phyloP scores from a whole-genome alignment of 2,888 invertebrate genomes.

The Apodemia zela region DNA sequence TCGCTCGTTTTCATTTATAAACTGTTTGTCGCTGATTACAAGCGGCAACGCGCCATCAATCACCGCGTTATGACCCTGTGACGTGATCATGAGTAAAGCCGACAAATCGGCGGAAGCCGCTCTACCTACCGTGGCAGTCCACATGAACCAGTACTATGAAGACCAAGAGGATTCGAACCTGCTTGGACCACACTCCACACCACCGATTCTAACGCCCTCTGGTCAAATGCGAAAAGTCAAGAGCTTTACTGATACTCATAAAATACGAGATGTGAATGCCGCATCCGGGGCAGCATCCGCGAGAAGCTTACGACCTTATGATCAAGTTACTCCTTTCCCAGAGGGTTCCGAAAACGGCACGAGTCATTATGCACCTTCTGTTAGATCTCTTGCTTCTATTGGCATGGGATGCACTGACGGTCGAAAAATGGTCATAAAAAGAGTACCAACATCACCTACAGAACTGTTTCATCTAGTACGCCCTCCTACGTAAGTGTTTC shows the following conservation, averaged over 20 bases:
- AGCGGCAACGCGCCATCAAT: slow-evolving; percentile 68
- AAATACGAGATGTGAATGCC: slow-evolving; percentile 64
- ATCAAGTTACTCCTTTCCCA: slow-evolving; percentile 67
- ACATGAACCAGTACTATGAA: slow-evolving; percentile 64
- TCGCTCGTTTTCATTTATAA: slow-evolving; percentile 89
- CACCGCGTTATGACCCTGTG: slow-evolving; percentile 72
- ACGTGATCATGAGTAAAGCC: slow-evolving; percentile 72
- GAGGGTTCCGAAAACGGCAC: slow-evolving; percentile 82
- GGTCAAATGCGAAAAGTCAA: slow-evolving; percentile 76
- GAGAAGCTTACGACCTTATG: slow-evolving; percentile 70
- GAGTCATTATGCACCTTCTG: slow-evolving; percentile 85
- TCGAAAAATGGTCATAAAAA: slow-evolving; percentile 89
- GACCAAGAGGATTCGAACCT: slow-evolving; percentile 65
- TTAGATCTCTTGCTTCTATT: slow-evolving; percentile 90
- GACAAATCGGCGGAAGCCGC: slow-evolving; percentile 64
- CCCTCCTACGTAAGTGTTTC: slow-evolving; percentile 87
- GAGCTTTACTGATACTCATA: slow-evolving; percentile 74
- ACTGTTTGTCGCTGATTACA: slow-evolving; percentile 65
- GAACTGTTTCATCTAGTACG: slow-evolving; percentile 92
- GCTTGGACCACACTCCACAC: slow-evolving; percentile 54
- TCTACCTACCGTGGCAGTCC: slow-evolving; percentile 67
- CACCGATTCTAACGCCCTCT: slow-evolving; percentile 65
- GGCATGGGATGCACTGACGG: slow-evolving; percentile 95
- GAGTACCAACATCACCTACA: slow-evolving; percentile 91
- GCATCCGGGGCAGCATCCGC: slow-evolving; percentile 73